phyloP scores from a whole-genome alignment of 2,888 invertebrate species.

The Xestia sexstrigata region DNA sequence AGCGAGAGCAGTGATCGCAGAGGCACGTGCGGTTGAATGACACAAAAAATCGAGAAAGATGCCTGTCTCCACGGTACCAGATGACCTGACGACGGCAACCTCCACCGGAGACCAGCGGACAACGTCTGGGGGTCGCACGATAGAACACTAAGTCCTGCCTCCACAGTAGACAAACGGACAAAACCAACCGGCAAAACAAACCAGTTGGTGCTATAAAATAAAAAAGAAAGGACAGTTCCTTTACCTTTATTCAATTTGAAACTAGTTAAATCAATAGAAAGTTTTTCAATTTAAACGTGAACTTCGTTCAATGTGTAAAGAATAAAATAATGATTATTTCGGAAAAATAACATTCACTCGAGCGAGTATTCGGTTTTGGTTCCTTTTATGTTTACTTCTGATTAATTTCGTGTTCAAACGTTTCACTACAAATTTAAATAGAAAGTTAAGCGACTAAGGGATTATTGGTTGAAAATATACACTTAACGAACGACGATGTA shows the following conservation, averaged over 20 bases:
- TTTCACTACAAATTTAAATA: background rate
- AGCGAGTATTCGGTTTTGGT: background rate
- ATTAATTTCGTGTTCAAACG: background rate
- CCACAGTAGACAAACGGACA: background rate
- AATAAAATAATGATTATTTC: background rate
- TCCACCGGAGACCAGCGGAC: background rate
- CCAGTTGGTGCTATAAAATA: background rate
- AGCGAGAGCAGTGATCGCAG: constrained; percentile 81
- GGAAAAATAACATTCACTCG: background rate
- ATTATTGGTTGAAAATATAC: background rate
- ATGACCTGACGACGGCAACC: background rate
- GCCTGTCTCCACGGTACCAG: background rate
- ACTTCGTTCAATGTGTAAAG: background rate
- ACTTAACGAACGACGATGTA: background rate
- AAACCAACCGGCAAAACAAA: background rate
- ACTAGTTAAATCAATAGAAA: background rate
- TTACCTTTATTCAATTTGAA: background rate
- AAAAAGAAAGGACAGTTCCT: background rate
- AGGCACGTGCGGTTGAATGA: constrained; percentile 80
- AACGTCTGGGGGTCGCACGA: background rate
- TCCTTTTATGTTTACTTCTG: background rate
- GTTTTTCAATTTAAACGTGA: background rate
- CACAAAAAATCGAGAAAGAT: background rate
- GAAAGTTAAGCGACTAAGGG: background rate
- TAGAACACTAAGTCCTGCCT: background rate